Evolutionary conservation across 1,140 invertebrate genomes (phyloP), one percentile per base, ranked within the genome.

Genomic region (Drosophila elegans): DNA sequence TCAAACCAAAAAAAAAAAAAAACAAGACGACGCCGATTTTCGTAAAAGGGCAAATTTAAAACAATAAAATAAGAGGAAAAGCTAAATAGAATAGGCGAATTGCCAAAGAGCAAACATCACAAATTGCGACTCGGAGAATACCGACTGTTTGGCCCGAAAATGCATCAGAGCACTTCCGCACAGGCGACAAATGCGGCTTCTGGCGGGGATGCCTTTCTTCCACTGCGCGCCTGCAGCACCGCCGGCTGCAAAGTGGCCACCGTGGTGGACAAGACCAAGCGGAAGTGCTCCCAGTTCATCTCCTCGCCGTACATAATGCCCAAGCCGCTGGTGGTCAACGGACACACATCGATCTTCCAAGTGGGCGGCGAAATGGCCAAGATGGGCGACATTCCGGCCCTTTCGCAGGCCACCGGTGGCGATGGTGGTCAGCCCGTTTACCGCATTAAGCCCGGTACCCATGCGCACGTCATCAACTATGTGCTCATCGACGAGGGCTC

Each of bases 371-470:
- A 80, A 1, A 80, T 90, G 84, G 84, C 76, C 16, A 78, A 80
- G 42, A 51, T 89, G 54, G 42, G 51, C 13, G 74, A 88, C 36
- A 78, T 88, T 4, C 63, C 76, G 3, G 34, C 63, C 6, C 39
- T 88, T 27, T 51, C 78, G 3, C 2, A 42, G 1, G n/a, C 32
- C 0, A 38, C 21, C 0, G 63, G 56, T 0, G 32, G 12, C 1
- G 53, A 64, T 25, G 44, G 59, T 2, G 68, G 73, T 0, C 63
- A 74, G 36, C 76, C 80, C 21, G 78, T 88, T 0, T 88, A 84
- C 25, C 84, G 84, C 3, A 88, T 88, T 5, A 88, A 89, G 59
- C 84, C 84, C 0, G 84, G 84, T 12, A 88, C 84, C 32, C 84
- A 88, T 41, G 84, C 80, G 0, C 84, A 88, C 34, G 61, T 88